Percentiles rank a stretch among this genome's conserved stretches.
phyloP scores from a whole-genome alignment of 2,113 vertebrate species.

The Melanotaenia duboulayi region DNA sequence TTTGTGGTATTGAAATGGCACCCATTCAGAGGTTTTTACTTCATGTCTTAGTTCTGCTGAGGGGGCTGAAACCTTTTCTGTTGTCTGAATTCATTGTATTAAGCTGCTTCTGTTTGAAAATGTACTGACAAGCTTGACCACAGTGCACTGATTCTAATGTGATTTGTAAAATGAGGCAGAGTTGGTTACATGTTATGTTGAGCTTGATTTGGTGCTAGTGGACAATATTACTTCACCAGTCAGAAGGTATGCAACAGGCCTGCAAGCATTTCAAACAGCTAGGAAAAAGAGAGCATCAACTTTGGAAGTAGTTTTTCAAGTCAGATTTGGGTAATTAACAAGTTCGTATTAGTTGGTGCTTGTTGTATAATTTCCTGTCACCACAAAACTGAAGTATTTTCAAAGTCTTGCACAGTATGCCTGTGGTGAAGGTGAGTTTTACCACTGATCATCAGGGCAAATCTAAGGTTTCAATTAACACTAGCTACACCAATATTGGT shows the following conservation, averaged over 20 bases:
- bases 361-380: neutral
- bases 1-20: constrained; percentile 20
- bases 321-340: too few species aligned
- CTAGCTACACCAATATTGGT: neutral
- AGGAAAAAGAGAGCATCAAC: neutral
- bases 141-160: neutral
- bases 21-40: constrained; percentile 18
- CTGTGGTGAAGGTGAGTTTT: neutral
- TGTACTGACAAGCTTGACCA: neutral
- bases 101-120: constrained; percentile 18
- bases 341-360: neutral
- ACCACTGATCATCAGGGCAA: neutral
- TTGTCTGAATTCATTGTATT: constrained; percentile 13
- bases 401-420: too few species aligned
- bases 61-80: constrained; percentile 13
- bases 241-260: too few species aligned
- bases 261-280: too few species aligned
- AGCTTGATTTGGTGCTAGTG: neutral
- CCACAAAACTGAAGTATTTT: neutral
- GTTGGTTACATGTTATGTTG: neutral
- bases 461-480: neutral
- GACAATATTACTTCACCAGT: too few species aligned
- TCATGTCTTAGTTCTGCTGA: constrained; percentile 44
- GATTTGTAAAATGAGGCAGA: neutral
- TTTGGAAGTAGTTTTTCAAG: neutral